Conservation (phyloP, 1,140 invertebrate genomes). For the Trichonephila clavipes region DNA sequence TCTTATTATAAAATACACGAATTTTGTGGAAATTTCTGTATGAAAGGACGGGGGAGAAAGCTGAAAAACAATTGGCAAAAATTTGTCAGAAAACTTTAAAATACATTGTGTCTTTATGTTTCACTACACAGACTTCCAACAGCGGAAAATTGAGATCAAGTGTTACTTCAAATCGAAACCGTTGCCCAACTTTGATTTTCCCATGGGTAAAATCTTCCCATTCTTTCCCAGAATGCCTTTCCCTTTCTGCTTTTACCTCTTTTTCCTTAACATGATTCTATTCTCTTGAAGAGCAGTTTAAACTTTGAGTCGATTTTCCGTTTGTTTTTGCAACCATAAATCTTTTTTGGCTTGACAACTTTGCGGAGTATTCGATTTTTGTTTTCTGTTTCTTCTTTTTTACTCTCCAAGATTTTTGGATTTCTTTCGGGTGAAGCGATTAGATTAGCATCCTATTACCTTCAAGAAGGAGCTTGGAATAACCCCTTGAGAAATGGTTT, state of each 20-base stretch:
- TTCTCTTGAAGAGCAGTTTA: constrained; percentile 64
- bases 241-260: constrained; percentile 10
- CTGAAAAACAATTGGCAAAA: constrained; percentile 9
- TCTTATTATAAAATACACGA: too few species aligned
- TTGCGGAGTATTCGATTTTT: constrained; percentile 42
- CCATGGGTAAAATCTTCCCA: constrained; percentile 67
- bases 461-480: constrained; percentile 6
- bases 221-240: constrained; percentile 53
- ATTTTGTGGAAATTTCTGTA: background rate
- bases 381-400: constrained; percentile 32
- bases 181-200: constrained; percentile 65
- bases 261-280: constrained; percentile 63
- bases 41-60: background rate
- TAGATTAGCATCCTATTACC: constrained; percentile 73
- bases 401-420: constrained; percentile 23
- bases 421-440: constrained; percentile 41
- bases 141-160: constrained; percentile 70
- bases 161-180: constrained; percentile 61
- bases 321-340: constrained; percentile 74
- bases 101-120: constrained; percentile 44
- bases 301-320: constrained; percentile 75
- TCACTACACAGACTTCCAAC: constrained; percentile 25
- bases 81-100: constrained; percentile 4
- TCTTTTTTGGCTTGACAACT: constrained; percentile 72
- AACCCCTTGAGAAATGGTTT: constrained; percentile 49